These are phyloP conservation scores for Otolemur garnettii DNA, from an alignment of 2,113 vertebrate genomes.

Conservation along the genomic window DNA sequence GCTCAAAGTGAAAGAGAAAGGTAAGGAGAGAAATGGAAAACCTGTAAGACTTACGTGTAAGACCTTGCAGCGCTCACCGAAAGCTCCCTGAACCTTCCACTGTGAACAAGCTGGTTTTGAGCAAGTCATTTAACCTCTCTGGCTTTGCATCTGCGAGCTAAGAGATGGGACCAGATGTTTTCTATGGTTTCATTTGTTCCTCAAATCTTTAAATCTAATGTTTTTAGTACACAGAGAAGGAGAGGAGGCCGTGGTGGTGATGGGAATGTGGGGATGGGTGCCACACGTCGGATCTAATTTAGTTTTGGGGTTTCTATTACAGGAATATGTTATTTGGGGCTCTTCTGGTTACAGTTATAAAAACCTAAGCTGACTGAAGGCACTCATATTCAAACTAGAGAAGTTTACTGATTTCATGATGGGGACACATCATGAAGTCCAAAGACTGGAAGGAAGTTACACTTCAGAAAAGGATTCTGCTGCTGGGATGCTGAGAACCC, in stretches of 20 bases:
- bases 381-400: background rate
- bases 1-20: background rate
- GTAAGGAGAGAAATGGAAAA: background rate
- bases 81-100: background rate
- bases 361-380: conserved; percentile 29
- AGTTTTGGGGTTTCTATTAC: background rate
- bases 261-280: background rate
- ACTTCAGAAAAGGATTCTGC: background rate
- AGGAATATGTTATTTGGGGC: background rate
- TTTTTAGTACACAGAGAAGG: background rate
- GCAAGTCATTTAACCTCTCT: background rate
- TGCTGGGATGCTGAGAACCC: background rate
- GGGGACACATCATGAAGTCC: background rate
- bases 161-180: background rate
- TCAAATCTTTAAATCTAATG: conserved; percentile 1
- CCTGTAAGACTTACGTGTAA: background rate
- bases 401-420: background rate
- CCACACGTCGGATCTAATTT: background rate
- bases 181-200: background rate
- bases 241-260: background rate
- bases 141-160: background rate
- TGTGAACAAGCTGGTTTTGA: conserved; percentile 5
- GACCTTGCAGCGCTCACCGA: background rate
- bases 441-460: background rate
- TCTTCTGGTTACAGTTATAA: background rate